Percentiles rank a stretch among this genome's conserved stretches.
Conservation (phyloP, 1,140 invertebrate genomes). For the Andrena cerasifolii region DNA sequence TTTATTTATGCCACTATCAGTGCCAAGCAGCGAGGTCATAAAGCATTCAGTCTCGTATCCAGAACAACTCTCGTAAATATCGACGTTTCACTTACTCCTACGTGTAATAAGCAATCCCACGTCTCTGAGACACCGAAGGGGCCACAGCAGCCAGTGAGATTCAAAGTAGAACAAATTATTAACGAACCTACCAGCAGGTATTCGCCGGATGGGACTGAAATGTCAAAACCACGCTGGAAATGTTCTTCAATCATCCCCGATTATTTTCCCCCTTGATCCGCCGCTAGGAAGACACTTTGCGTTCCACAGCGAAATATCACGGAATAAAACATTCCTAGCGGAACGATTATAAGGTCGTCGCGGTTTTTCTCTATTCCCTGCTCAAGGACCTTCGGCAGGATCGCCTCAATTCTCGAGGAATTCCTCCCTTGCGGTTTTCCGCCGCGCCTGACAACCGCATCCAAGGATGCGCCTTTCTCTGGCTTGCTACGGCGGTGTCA, state of each 20-base stretch:
- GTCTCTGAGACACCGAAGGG: neutral
- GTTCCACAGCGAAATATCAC: neutral
- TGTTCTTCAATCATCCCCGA: neutral
- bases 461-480: constrained; percentile 65
- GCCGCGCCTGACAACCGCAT: constrained; percentile 52
- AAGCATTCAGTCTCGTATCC: too few species aligned
- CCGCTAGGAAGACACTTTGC: neutral
- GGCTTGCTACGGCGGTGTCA: constrained; percentile 1
- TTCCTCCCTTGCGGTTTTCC: constrained; percentile 62
- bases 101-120: too few species aligned
- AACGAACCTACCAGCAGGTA: neutral
- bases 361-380: constrained; percentile 64
- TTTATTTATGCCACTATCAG: too few species aligned
- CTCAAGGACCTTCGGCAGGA: constrained; percentile 55
- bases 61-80: too few species aligned
- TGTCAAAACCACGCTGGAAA: neutral
- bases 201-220: neutral
- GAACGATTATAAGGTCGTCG: constrained; percentile 51
- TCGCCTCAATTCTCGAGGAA: constrained; percentile 60
- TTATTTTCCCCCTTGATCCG: constrained; percentile 4
- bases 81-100: too few species aligned
- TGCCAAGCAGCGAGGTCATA: too few species aligned
- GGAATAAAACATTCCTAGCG: constrained; percentile 59
- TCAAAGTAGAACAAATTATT: neutral
- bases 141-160: neutral